A percentile compares a stretch with the other conserved stretches of the same genome.
phyloP scores from a whole-genome alignment of 2,113 vertebrate genomes.

The Marmota flaviventris region DNA sequence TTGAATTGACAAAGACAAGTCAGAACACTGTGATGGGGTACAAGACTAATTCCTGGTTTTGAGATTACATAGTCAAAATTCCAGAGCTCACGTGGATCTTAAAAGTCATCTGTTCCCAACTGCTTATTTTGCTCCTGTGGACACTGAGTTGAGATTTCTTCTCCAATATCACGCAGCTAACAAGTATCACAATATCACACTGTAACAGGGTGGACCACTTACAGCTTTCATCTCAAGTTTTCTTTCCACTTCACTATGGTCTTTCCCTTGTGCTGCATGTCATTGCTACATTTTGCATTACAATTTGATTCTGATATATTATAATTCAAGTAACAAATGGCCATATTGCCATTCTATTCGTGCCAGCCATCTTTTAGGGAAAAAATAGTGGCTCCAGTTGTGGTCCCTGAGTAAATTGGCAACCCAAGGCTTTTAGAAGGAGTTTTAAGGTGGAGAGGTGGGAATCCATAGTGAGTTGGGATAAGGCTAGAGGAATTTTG shows the following conservation, averaged over 20 bases:
- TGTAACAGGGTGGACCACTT: rapidly evolving
- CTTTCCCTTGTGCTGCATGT: not conserved
- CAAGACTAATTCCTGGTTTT: not conserved
- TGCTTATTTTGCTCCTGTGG: not conserved
- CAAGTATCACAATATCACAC: too few species aligned
- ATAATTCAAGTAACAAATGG: slow-evolving; percentile 30
- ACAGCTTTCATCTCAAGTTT: not conserved
- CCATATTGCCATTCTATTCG: not conserved
- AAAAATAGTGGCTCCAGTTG: not conserved
- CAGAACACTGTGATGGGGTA: not conserved
- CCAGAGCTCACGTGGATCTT: not conserved
- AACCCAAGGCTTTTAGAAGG: not conserved
- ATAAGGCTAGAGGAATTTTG: not conserved
- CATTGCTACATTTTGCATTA: not conserved
- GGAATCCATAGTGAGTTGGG: not conserved
- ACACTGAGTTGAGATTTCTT: not conserved
- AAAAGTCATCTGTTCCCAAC: not conserved
- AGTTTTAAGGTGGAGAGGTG: not conserved
- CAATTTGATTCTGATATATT: not conserved
- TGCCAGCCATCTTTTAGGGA: slow-evolving; percentile 19
- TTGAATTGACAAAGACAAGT: not conserved
- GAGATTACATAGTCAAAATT: not conserved
- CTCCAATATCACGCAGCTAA: not conserved
- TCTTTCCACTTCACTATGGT: not conserved
- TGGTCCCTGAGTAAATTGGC: not conserved